These are phyloP conservation scores for Pica pica DNA, from an alignment of 2,113 vertebrate species.

Conservation along the genomic window DNA sequence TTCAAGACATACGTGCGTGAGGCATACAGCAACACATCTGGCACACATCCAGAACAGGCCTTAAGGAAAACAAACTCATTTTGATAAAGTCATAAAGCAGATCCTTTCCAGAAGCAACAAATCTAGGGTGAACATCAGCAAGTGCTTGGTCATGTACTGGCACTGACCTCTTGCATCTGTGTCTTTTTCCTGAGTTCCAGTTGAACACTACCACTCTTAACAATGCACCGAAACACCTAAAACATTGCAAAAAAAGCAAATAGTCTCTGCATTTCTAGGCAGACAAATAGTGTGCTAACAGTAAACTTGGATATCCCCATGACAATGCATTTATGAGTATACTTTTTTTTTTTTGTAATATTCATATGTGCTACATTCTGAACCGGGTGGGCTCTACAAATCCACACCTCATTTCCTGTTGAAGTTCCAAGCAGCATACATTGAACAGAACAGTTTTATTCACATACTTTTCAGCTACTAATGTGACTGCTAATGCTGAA, in stretches of 20 bases:
- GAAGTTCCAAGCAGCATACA: not conserved
- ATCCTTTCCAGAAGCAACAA: not conserved
- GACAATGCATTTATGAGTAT: not conserved
- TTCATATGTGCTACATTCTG: not conserved
- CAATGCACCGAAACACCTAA: not conserved
- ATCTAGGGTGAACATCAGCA: not conserved
- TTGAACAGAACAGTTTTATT: not conserved
- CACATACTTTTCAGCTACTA: not conserved
- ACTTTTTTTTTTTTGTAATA: not conserved
- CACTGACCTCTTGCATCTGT: not conserved
- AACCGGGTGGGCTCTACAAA: not conserved
- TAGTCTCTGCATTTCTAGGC: not conserved
- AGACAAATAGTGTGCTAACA: not conserved
- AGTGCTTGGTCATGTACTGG: not conserved
- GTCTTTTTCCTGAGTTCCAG: not conserved
- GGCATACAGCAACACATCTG: not conserved
- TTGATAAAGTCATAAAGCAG: not conserved
- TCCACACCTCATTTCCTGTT: not conserved
- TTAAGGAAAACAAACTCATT: not conserved
- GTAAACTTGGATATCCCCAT: not conserved
- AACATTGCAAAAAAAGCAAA: not conserved
- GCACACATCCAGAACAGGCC: not conserved
- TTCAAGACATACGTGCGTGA: not conserved
- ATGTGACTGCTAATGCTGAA: not conserved
- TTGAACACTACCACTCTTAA: not conserved